Conservation (phyloP, 53 echinoderm and acorn worm genomes). For the Temnopleurus reevesii region DNA sequence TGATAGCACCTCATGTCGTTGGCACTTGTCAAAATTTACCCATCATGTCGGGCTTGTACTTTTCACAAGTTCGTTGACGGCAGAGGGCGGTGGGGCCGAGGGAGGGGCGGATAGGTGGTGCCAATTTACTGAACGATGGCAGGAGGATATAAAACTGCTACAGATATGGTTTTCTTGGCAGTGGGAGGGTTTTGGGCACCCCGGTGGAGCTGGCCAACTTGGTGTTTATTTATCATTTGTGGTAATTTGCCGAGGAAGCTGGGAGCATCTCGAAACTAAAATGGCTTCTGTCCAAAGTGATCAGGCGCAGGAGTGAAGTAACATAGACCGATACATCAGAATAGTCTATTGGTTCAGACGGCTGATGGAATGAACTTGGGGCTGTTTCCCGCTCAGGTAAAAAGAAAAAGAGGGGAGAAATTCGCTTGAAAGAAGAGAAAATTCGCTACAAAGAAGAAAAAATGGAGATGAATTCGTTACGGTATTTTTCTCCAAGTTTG, state of each 20-base stretch:
- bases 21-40: not conserved
- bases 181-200: slow-evolving; percentile 4
- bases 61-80: not conserved
- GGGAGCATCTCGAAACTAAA: slow-evolving; percentile 26
- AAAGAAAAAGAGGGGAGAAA: too few species aligned
- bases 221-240: slow-evolving; percentile 59
- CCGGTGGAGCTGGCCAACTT: slow-evolving; percentile 30
- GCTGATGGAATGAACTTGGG: too few species aligned
- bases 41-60: not conserved
- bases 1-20: slow-evolving; percentile 11
- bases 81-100: too few species aligned
- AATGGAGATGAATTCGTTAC: too few species aligned
- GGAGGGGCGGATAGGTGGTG: not conserved
- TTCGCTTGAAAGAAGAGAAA: too few species aligned
- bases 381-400: too few species aligned
- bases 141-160: slow-evolving; percentile 42
- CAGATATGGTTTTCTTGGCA: slow-evolving; percentile 42
- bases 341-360: not conserved
- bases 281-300: slow-evolving; percentile 20
- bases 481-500: too few species aligned
- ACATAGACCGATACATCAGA: not conserved
- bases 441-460: too few species aligned
- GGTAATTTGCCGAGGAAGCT: slow-evolving; percentile 45
- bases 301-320: not conserved
- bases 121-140: slow-evolving; percentile 23